Evolutionary conservation across 2,113 vertebrate species (phyloP).

Genomic region (Ceratotherium simum): DNA sequence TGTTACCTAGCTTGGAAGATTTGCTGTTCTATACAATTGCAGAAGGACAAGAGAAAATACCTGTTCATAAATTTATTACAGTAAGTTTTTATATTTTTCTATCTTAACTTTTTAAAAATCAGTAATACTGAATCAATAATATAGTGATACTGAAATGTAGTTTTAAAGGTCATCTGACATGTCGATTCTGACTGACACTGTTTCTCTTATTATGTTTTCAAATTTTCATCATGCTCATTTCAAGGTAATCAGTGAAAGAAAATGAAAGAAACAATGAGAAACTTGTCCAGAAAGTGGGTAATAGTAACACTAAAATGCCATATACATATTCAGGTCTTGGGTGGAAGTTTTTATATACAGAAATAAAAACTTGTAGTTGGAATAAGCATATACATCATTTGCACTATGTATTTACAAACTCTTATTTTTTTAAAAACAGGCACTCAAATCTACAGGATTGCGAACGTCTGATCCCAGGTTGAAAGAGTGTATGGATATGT

Average conservation of each 20-base stretch:
- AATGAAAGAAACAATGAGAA: slow-evolving; percentile 74
- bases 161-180: slow-evolving; percentile 47
- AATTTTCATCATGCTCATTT: slow-evolving; percentile 75
- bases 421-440: slow-evolving; percentile 89
- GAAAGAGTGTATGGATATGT: slow-evolving; percentile 99
- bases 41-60: slow-evolving; percentile 99
- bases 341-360: slow-evolving; percentile 70
- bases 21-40: slow-evolving; percentile 99
- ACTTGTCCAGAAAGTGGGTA: slow-evolving; percentile 72
- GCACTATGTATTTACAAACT: slow-evolving; percentile 80
- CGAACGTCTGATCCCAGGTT: slow-evolving; percentile 97
- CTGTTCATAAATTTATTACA: slow-evolving; percentile 98
- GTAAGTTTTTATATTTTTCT: slow-evolving; percentile 88
- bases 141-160: neutral
- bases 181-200: slow-evolving; percentile 63
- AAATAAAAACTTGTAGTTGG: slow-evolving; percentile 71
- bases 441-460: slow-evolving; percentile 97
- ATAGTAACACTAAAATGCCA: slow-evolving; percentile 62
- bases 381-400: slow-evolving; percentile 77
- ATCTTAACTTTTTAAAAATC: neutral
- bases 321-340: slow-evolving; percentile 57
- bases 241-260: slow-evolving; percentile 78
- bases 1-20: slow-evolving; percentile 98
- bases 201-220: slow-evolving; percentile 73
- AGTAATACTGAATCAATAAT: slow-evolving; percentile 27